phyloP scores from a whole-genome alignment of 2,113 vertebrate genomes.

The Xiphophorus maculatus region DNA sequence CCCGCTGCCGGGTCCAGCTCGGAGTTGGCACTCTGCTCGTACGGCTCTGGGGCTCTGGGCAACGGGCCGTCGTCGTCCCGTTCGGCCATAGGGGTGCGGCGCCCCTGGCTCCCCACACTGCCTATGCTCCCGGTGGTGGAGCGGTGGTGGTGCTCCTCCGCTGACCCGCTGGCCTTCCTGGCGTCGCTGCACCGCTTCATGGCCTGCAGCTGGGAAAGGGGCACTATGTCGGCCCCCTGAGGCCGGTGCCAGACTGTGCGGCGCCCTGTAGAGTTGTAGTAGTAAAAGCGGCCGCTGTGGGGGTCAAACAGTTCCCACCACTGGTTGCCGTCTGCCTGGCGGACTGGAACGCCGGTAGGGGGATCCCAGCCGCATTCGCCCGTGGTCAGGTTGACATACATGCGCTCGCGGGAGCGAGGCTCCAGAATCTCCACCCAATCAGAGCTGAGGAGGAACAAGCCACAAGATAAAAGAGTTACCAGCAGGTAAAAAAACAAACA shows the following conservation, averaged over 20 bases:
- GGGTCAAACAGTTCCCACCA: slow-evolving; percentile 93
- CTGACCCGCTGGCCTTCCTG: slow-evolving; percentile 48
- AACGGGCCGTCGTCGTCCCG: slow-evolving; percentile 45
- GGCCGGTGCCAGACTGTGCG: slow-evolving; percentile 91
- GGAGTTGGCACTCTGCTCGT: slow-evolving; percentile 46
- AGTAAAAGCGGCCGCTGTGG: slow-evolving; percentile 89
- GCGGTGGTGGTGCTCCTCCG: slow-evolving; percentile 64
- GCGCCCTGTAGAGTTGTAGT: slow-evolving; percentile 86
- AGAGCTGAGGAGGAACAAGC: slow-evolving; percentile 72
- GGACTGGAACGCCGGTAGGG: slow-evolving; percentile 80
- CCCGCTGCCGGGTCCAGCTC: slow-evolving; percentile 65
- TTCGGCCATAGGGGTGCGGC: slow-evolving; percentile 63
- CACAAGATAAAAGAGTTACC: slow-evolving; percentile 1
- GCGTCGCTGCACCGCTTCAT: slow-evolving; percentile 83
- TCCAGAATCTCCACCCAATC: slow-evolving; percentile 94
- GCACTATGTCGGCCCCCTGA: slow-evolving; percentile 87
- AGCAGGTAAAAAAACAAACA: neutral
- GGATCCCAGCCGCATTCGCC: slow-evolving; percentile 91
- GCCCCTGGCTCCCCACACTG: slow-evolving; percentile 69
- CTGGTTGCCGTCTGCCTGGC: slow-evolving; percentile 88
- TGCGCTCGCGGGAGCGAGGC: slow-evolving; percentile 87
- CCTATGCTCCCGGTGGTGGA: slow-evolving; percentile 63
- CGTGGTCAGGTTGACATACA: slow-evolving; percentile 88
- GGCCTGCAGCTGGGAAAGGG: slow-evolving; percentile 89
- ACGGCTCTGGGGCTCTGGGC: slow-evolving; percentile 46